Evolutionary conservation across 2,113 vertebrate genomes (phyloP), one percentile per base, ranked within the genome.

Genomic region (Setophaga petechia): DNA sequence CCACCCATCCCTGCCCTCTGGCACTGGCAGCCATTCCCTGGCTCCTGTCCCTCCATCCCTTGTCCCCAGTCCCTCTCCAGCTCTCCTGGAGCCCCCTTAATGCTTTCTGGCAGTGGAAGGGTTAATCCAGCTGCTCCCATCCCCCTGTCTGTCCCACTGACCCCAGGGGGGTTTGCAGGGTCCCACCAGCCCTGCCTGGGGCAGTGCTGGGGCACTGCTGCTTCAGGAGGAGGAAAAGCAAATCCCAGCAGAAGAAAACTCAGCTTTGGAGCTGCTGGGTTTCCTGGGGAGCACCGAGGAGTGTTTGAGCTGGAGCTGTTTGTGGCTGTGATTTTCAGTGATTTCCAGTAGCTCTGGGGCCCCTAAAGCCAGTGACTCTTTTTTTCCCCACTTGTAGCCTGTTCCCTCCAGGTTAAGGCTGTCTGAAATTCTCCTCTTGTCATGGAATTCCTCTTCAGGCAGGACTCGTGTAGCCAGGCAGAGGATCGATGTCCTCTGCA

Each of bases 131-230:
- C 25, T 27, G 49, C 25, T 51, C 49, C 49, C 14, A 27, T 46
- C 15, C 15, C 49, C 49, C 47, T 24, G 15, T 51, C 8, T 27
- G 25, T 51, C 49, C 49, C 49, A 51, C 12, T 8, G 47, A 51
- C 14, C 49, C 24, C 49, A 27, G 49, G 49, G 24, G 24, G 49
- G 11, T 16, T n/a, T 8, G 15, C 41, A 10, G 22, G 5, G 46
- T 49, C 27, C 55, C 57, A 6, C 73, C 3, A 11, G 41, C 27
- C 54, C 44, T 23, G 15, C 5, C 1, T 5, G 21, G 46, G n/a
- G 27, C 51, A 82, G 3, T 9, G 55, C 30, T 13, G 14, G 0
- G 4, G 5, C 3, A 1, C 13, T 16, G 11, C 13, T 14, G 51
- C 46, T 59, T 35, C 35, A 37, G 37, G 6, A 24, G 27, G 15